These are phyloP conservation scores for Mantis religiosa DNA, from an alignment of 2,888 invertebrate genomes.

Conservation along the genomic window DNA sequence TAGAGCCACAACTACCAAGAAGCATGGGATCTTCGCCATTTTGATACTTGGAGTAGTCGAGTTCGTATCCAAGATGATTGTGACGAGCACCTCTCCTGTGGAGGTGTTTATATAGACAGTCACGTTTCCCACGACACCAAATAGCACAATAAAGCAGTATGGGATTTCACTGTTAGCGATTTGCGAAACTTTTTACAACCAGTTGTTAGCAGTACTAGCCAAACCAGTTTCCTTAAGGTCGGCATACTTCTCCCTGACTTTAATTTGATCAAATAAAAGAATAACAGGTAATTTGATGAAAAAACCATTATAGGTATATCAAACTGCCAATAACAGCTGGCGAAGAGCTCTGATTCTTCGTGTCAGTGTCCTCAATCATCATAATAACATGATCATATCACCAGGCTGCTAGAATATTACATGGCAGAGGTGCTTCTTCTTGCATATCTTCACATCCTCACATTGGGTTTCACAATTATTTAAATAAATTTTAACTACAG, in stretches of 20 bases:
- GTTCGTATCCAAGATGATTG: not conserved
- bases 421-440: too few species aligned
- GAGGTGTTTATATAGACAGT: not conserved
- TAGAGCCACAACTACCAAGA: not conserved
- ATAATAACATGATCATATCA: too few species aligned
- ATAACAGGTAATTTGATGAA: too few species aligned
- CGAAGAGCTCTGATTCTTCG: too few species aligned
- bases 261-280: too few species aligned
- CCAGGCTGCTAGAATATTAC: too few species aligned
- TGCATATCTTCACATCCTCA: too few species aligned
- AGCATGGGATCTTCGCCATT: not conserved
- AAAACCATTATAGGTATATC: too few species aligned
- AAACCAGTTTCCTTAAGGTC: not conserved
- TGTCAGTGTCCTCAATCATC: too few species aligned
- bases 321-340: too few species aligned
- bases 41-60: not conserved
- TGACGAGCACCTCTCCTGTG: not conserved
- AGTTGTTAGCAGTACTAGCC: not conserved
- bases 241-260: not conserved
- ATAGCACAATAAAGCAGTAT: not conserved
- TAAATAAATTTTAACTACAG: too few species aligned
- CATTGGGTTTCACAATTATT: too few species aligned
- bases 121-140: not conserved
- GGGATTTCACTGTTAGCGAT: not conserved
- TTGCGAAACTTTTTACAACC: not conserved